Conservation (phyloP, 2,888 invertebrate species). For the Drosophila vallismaia region DNA sequence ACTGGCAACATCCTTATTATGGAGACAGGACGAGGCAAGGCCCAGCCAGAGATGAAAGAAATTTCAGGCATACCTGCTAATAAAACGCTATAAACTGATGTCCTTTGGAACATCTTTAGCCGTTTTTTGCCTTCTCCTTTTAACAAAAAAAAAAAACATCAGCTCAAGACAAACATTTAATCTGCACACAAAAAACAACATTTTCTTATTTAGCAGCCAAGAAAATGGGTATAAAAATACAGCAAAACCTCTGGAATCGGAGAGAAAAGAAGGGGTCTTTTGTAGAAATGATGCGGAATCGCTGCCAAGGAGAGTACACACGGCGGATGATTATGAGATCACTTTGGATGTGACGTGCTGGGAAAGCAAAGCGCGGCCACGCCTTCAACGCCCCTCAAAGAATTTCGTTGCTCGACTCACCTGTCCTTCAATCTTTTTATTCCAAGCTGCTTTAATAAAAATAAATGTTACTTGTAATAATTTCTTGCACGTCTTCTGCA, state of each 20-base stretch:
- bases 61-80: conserved; percentile 60
- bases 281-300: conserved; percentile 70
- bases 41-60: conserved; percentile 59
- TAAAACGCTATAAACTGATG: conserved; percentile 75
- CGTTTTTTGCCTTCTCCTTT: conserved; percentile 7
- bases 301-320: conserved; percentile 65
- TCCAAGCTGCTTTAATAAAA: conserved; percentile 69
- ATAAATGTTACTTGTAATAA: conserved; percentile 77
- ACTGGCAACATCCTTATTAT: conserved; percentile 12
- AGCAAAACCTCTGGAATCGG: conserved; percentile 8
- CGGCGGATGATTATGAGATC: conserved; percentile 81
- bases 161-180: conserved; percentile 69
- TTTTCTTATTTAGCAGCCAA: conserved; percentile 38
- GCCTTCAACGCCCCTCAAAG: background rate
- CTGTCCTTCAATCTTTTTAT: conserved; percentile 13
- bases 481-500: conserved; percentile 72
- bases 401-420: conserved; percentile 11
- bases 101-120: conserved; percentile 47
- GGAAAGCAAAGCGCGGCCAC: conserved; percentile 44
- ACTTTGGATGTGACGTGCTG: conserved; percentile 75
- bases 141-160: conserved; percentile 49
- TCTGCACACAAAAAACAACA: conserved; percentile 69
- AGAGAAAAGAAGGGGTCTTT: conserved; percentile 30
- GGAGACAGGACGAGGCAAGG: conserved; percentile 11
- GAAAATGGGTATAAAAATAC: conserved; percentile 20